Evolutionary conservation across 2,888 invertebrate species (phyloP).

Genomic region (Trachelus stipa): DNA sequence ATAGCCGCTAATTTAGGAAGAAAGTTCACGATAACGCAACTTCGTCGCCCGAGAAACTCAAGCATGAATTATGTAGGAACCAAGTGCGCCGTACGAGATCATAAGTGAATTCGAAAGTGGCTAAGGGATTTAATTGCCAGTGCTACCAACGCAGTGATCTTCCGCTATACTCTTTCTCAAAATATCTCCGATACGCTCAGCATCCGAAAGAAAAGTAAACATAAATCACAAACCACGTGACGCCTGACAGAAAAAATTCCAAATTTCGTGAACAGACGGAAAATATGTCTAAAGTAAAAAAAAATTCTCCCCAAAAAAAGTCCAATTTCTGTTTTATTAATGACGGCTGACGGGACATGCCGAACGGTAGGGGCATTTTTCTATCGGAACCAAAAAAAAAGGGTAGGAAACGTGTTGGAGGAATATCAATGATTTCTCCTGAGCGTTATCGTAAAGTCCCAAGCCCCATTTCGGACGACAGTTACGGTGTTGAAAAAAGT

Average conservation of each 20-base stretch:
- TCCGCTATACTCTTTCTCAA: not conserved
- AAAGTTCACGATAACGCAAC: not conserved
- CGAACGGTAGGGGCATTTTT: not conserved
- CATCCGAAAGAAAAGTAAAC: not conserved
- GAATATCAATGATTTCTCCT: not conserved
- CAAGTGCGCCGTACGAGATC: not conserved
- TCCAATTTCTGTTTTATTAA: not conserved
- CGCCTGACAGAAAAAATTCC: not conserved
- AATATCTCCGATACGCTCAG: not conserved
- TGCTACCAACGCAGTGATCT: not conserved
- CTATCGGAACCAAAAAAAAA: not conserved
- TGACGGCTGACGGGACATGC: not conserved
- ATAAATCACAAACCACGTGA: not conserved
- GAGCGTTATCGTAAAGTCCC: not conserved
- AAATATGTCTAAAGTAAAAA: too few species aligned
- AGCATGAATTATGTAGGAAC: not conserved
- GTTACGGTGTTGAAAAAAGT: not conserved
- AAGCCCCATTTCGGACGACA: not conserved
- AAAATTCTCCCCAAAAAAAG: too few species aligned
- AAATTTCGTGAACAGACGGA: not conserved
- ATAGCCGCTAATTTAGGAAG: not conserved
- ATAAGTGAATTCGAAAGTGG: not conserved
- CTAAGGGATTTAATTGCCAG: not conserved
- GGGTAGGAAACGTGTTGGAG: not conserved
- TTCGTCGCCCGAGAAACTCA: not conserved